Base-by-base conservation (phyloP, 2,888 invertebrate genomes). In the Crematogaster levior region DNA sequence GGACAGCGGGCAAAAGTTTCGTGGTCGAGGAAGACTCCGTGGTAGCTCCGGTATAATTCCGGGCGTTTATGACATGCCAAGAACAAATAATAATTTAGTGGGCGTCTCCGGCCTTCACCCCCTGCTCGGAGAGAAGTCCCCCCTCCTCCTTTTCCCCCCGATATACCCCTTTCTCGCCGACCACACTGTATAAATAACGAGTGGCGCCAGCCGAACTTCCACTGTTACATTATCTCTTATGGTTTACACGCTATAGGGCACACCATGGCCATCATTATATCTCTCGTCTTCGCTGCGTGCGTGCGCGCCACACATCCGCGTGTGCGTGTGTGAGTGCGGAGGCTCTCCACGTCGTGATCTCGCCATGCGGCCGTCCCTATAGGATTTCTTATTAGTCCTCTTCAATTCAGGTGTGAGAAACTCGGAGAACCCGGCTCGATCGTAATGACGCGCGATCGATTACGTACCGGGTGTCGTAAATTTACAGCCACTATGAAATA, bases 61-160 rank as follows among this genome's bases (percentile, higher is more conserved):
- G 92, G 91, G 91, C 93, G 92, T 93, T 94, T 94, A 93, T 93
- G 92, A 93, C 93, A 93, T 91, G 92, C 92, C 93, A 91, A 93
- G 93, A 93, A 93, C 93, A 93, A 93, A 94, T 94, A 94, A 94
- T 94, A 94, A 94, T 94, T 94, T 94, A 94, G 94, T 94, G 93
- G 94, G 94, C 94, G 94, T 93, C 92, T 91, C 91, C 85, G 84
- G 83, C 81, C 88, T 87, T 89, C 89, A 87, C 83, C 86, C 86
- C 85, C 85, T 70, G 56, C 56, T 72, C 56, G 83, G 84, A 84
- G 79, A 72, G 79, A 72, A 40, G 40, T 63, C 40, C 5, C 43
- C 27, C 40, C 34, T 2, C 3, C 10, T n/a, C n/a, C 18, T 51
- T n/a, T 77, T 65, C 48, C 80, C 68, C 68, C 58, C 81, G 81